These are phyloP conservation scores for Procambarus virginalis DNA, from an alignment of 1,140 invertebrate genomes.

Conservation along the genomic window DNA sequence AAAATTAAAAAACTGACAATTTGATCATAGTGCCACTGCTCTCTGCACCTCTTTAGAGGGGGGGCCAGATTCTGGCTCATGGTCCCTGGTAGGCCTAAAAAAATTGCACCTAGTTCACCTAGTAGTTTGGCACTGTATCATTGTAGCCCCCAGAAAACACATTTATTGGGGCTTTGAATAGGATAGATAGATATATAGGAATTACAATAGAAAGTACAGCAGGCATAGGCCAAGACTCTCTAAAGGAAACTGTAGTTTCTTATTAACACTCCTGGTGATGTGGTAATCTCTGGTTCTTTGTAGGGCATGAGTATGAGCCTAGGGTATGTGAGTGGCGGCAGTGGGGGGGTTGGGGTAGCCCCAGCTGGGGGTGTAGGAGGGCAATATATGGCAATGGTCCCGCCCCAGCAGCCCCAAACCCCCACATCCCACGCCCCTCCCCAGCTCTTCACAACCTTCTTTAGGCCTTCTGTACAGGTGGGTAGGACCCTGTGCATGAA, in stretches of 20 bases:
- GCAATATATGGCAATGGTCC: constrained; percentile 66
- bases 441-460: constrained; percentile 68
- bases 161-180: background rate
- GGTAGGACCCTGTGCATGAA: constrained; percentile 48
- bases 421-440: constrained; percentile 67
- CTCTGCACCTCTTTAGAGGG: too few relatives aligned
- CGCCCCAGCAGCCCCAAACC: constrained; percentile 64
- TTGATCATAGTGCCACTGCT: too few relatives aligned
- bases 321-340: constrained; percentile 62
- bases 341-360: constrained; percentile 60
- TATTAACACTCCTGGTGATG: constrained; percentile 53
- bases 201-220: background rate
- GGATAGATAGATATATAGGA: background rate
- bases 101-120: too few relatives aligned
- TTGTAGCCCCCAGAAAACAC: too few relatives aligned
- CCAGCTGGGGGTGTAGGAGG: constrained; percentile 54
- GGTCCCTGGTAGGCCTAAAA: too few relatives aligned
- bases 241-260: constrained; percentile 15
- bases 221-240: background rate
- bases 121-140: too few relatives aligned
- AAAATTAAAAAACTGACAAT: too few relatives aligned
- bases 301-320: constrained; percentile 65
- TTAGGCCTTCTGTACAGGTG: constrained; percentile 65
- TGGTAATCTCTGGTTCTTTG: constrained; percentile 66
- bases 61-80: too few relatives aligned